Evolutionary conservation across 2,888 invertebrate species (phyloP).

Genomic region (Steinernema carpocapsae): DNA sequence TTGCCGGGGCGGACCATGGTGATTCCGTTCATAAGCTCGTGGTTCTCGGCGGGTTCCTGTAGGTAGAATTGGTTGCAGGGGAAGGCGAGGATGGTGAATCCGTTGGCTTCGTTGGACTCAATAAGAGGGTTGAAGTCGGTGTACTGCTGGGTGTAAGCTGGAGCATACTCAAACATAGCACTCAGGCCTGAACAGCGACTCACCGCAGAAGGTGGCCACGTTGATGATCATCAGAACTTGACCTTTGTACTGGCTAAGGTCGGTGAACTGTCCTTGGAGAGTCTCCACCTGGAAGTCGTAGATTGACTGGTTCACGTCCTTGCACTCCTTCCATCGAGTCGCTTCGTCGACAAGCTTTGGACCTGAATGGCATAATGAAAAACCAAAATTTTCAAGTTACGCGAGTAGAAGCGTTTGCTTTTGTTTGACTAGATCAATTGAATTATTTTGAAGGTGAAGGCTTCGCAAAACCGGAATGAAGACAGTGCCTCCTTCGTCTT

Average conservation of each 20-base stretch:
- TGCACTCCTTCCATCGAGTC: constrained; percentile 65
- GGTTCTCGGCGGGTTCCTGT: constrained; percentile 68
- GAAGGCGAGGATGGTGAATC: constrained; percentile 65
- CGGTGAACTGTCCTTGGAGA: constrained; percentile 66
- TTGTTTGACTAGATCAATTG: background rate
- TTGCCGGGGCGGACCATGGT: constrained; percentile 67
- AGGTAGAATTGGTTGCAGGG: constrained; percentile 69
- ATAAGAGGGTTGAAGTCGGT: constrained; percentile 68
- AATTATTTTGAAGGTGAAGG: background rate
- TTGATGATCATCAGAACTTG: constrained; percentile 67
- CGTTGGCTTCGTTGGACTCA: constrained; percentile 61
- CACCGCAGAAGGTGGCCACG: constrained; percentile 68
- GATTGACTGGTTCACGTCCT: constrained; percentile 60
- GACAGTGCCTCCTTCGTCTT: too few species aligned
- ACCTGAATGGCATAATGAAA: constrained; percentile 45
- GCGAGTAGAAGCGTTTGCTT: background rate
- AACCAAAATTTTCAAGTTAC: background rate
- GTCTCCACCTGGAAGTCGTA: constrained; percentile 68
- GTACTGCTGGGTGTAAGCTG: constrained; percentile 69
- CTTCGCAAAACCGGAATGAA: background rate
- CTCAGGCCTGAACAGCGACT: constrained; percentile 30
- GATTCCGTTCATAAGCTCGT: constrained; percentile 67
- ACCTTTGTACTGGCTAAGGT: constrained; percentile 64
- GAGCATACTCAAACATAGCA: constrained; percentile 38
- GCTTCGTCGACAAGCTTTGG: constrained; percentile 67